Conservation (phyloP, 2,113 vertebrate genomes). For the Syngnathus scovelli region DNA sequence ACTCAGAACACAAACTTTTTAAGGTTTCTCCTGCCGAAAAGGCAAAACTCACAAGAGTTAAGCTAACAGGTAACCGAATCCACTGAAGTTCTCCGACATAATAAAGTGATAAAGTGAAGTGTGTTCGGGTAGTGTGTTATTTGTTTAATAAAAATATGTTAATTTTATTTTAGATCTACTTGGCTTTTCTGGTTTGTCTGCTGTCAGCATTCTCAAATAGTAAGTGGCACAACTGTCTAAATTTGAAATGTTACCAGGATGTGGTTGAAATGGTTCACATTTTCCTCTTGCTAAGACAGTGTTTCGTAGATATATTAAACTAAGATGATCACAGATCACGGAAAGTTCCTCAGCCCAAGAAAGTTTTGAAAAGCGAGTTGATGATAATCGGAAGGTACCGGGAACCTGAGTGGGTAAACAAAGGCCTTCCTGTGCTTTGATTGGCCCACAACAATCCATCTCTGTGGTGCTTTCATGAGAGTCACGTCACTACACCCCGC, state of each 20-base stretch:
- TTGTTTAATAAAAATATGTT: background rate
- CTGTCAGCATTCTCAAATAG: background rate
- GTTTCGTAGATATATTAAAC: background rate
- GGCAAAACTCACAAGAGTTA: too few relatives aligned
- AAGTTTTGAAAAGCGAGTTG: slow-evolving; percentile 16
- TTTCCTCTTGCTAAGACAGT: background rate
- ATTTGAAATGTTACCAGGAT: background rate
- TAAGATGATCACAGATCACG: background rate
- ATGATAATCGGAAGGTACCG: slow-evolving; percentile 52
- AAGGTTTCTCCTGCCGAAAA: too few relatives aligned
- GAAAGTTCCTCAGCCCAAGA: slow-evolving; percentile 20
- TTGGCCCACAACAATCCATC: slow-evolving; percentile 45
- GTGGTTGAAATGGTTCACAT: background rate
- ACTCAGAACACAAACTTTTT: too few relatives aligned
- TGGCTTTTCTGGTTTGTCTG: background rate
- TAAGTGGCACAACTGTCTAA: background rate
- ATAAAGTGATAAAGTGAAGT: too few relatives aligned
- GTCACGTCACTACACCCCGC: slow-evolving; percentile 27
- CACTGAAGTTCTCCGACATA: too few relatives aligned
- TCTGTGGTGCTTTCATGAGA: slow-evolving; percentile 51
- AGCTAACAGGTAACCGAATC: too few relatives aligned
- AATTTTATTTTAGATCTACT: background rate
- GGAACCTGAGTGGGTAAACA: slow-evolving; percentile 55
- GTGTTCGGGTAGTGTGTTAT: too few relatives aligned
- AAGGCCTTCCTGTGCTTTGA: slow-evolving; percentile 35